Evolutionary conservation across 1,140 invertebrate genomes (phyloP).

Genomic region (Philaenus spumarius): DNA sequence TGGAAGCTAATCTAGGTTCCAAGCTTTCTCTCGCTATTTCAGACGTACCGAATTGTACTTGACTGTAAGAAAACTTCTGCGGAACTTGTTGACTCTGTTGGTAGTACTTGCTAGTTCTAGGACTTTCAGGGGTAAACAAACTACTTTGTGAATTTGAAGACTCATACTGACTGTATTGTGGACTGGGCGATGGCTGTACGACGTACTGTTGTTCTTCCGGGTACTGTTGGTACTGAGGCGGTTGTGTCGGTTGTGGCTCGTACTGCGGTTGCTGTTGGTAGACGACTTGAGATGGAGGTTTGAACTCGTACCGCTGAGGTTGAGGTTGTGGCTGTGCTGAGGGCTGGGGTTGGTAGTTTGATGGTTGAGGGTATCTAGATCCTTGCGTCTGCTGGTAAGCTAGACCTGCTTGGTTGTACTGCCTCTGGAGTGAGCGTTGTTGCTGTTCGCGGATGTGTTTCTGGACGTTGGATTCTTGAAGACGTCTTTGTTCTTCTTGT

Average conservation of each 20-base stretch:
- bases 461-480: constrained; percentile 13
- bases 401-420: background rate
- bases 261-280: background rate
- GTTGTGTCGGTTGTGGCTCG: background rate
- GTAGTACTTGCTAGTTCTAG: background rate
- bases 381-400: background rate
- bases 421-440: constrained; percentile 10
- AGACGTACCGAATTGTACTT: constrained; percentile 12
- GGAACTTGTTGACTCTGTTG: constrained; percentile 1
- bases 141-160: background rate
- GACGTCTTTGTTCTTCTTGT: constrained; percentile 4
- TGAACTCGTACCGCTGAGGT: background rate
- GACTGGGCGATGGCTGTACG: background rate
- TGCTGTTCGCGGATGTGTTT: constrained; percentile 16
- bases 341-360: background rate
- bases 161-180: constrained; percentile 2
- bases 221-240: background rate
- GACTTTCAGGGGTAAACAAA: background rate
- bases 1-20: constrained; percentile 4
- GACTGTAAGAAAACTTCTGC: constrained; percentile 15
- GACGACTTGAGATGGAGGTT: background rate
- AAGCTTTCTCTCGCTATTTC: constrained; percentile 2
- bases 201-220: background rate
- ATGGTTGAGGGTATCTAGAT: background rate
- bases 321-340: background rate